These are phyloP conservation scores for Laticauda colubrina DNA, from an alignment of 2,113 vertebrate genomes.

Conservation along the genomic window DNA sequence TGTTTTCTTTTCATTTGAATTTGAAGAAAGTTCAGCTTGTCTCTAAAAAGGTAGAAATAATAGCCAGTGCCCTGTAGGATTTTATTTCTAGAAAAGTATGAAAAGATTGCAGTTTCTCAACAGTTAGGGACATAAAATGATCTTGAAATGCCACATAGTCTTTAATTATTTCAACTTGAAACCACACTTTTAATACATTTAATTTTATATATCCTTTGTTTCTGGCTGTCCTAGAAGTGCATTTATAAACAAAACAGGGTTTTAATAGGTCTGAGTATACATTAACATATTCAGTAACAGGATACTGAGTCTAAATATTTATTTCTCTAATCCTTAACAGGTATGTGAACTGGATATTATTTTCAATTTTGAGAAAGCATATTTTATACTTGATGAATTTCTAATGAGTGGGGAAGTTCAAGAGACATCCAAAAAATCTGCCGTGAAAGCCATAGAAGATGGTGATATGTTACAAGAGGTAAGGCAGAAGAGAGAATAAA, in stretches of 20 bases:
- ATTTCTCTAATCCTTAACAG: slow-evolving; percentile 64
- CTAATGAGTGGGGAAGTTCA: slow-evolving; percentile 89
- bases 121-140: background rate
- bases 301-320: slow-evolving; percentile 26
- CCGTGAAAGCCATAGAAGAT: slow-evolving; percentile 81
- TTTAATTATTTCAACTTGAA: background rate
- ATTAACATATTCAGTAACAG: background rate
- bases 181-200: background rate
- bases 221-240: background rate
- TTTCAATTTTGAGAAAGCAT: slow-evolving; percentile 97
- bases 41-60: background rate
- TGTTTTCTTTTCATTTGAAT: background rate
- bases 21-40: background rate
- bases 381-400: slow-evolving; percentile 94
- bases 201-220: background rate
- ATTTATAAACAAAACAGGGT: background rate
- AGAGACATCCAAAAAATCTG: slow-evolving; percentile 86
- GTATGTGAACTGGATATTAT: slow-evolving; percentile 96
- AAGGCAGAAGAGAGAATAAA: slow-evolving; percentile 49
- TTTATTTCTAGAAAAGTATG: background rate
- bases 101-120: background rate
- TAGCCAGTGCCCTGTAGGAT: background rate
- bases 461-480: slow-evolving; percentile 91
- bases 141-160: background rate
- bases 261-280: background rate